Conservation (phyloP, 2,888 invertebrate genomes). For the Selenia dentaria region DNA sequence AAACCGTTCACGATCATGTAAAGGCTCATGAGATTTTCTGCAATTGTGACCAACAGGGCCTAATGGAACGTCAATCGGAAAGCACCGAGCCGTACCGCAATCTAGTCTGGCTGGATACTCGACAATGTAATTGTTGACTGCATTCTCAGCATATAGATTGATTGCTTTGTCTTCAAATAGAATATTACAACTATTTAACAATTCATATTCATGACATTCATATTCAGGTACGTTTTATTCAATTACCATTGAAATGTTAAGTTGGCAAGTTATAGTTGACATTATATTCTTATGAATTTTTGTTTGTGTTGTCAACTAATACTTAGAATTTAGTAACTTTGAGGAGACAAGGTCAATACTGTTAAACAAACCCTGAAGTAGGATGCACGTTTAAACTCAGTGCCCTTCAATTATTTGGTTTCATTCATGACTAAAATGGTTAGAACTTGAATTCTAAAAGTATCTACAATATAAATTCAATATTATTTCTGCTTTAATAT, state of each 20-base stretch:
- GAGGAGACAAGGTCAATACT: too few relatives aligned
- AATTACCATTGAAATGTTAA: constrained; percentile 12
- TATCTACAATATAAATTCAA: too few relatives aligned
- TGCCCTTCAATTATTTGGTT: too few relatives aligned
- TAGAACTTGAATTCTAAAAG: too few relatives aligned
- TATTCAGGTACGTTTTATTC: constrained; percentile 13
- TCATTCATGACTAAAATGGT: too few relatives aligned
- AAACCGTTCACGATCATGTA: constrained; percentile 62
- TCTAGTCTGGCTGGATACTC: constrained; percentile 51
- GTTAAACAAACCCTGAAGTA: too few relatives aligned
- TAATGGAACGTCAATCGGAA: constrained; percentile 49
- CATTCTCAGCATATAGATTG: constrained; percentile 53
- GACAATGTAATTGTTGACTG: constrained; percentile 57
- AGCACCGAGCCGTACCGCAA: constrained; percentile 62
- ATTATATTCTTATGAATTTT: too few relatives aligned
- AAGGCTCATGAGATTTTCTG: constrained; percentile 68
- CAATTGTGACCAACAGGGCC: constrained; percentile 59
- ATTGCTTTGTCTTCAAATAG: constrained; percentile 43
- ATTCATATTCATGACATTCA: constrained; percentile 25
- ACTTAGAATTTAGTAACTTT: too few relatives aligned
- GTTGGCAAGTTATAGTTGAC: too few relatives aligned
- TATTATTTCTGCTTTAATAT: too few relatives aligned
- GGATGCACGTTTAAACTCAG: too few relatives aligned
- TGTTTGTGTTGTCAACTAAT: too few relatives aligned
- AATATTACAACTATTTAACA: constrained; percentile 38